phyloP scores from a whole-genome alignment of 1,140 invertebrate genomes.

The Uloborus diversus region DNA sequence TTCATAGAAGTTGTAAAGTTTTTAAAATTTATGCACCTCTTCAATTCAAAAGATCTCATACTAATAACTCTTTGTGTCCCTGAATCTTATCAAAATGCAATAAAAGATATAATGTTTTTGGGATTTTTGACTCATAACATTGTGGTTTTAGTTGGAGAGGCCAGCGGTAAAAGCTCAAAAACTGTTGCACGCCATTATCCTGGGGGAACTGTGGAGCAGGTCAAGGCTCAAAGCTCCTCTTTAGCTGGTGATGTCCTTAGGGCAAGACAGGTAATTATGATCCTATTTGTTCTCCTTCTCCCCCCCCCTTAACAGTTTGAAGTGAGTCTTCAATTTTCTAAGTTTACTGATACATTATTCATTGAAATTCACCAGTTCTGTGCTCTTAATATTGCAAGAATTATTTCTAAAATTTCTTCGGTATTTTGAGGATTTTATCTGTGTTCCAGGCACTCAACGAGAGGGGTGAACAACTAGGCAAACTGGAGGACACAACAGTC shows the following conservation, averaged over 20 bases:
- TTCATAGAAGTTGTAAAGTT: no score
- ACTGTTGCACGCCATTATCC: slow-evolving; percentile 90
- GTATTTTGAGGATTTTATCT: no score
- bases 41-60: no score
- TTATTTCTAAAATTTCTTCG: no score
- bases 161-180: slow-evolving; percentile 88
- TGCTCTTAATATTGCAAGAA: background rate
- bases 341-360: background rate
- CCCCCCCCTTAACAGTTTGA: background rate
- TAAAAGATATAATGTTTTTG: no score
- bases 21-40: no score
- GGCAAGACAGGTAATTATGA: slow-evolving; percentile 73
- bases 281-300: background rate
- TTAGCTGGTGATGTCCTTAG: slow-evolving; percentile 79
- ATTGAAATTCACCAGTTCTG: background rate
- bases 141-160: slow-evolving; percentile 82
- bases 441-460: slow-evolving; percentile 79
- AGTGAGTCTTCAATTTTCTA: background rate
- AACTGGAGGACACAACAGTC: slow-evolving; percentile 89
- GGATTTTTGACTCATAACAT: no score
- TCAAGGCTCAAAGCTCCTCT: slow-evolving; percentile 75
- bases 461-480: slow-evolving; percentile 90
- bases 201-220: slow-evolving; percentile 76
- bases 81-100: no score
- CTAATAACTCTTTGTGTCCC: no score